Percentiles rank a stretch among this genome's conserved stretches.
phyloP scores from a whole-genome alignment of 2,113 vertebrate genomes.

The Datnioides undecimradiatus region DNA sequence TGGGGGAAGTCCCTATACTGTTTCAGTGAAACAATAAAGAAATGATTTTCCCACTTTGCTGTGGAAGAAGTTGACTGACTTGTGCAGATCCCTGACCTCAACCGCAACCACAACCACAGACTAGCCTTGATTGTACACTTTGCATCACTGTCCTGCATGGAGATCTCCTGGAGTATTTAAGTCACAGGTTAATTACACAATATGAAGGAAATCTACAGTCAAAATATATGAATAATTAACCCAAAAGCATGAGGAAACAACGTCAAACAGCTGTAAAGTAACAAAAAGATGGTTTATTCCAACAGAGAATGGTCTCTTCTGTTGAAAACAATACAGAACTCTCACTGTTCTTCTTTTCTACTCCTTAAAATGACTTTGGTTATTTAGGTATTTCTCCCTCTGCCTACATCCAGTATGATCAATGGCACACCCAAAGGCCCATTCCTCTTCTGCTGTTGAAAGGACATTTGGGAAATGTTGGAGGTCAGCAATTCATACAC shows the following conservation, averaged over 20 bases:
- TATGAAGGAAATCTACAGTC: no score
- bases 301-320: not conserved
- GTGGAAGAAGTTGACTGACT: not conserved
- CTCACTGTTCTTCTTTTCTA: not conserved
- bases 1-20: not conserved
- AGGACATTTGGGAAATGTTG: conserved; percentile 9
- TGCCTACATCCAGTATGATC: not conserved
- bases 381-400: not conserved
- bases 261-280: not conserved
- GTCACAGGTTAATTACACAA: not conserved
- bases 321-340: not conserved
- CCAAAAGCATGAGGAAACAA: not conserved
- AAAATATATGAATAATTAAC: no score
- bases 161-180: not conserved
- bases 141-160: no score
- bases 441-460: not conserved
- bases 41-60: not conserved
- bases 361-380: not conserved
- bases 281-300: not conserved
- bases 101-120: not conserved
- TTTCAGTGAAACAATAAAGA: not conserved
- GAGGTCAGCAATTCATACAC: not conserved
- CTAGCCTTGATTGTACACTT: not conserved
- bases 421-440: not conserved
- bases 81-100: not conserved